phyloP scores from a whole-genome alignment of 2,113 vertebrate species.

The Coturnix japonica region DNA sequence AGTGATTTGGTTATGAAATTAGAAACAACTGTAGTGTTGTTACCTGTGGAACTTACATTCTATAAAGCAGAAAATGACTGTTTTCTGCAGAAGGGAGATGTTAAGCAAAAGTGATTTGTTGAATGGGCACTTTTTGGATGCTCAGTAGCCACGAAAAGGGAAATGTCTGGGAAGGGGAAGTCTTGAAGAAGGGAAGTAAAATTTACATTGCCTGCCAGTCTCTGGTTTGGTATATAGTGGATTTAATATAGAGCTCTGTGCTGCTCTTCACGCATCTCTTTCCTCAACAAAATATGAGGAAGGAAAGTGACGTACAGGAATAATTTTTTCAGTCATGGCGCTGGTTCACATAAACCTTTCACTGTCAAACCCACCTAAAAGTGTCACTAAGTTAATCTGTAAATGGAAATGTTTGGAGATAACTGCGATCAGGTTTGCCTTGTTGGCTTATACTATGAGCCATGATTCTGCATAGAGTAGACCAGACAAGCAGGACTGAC shows the following conservation, averaged over 20 bases:
- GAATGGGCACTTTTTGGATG: not conserved
- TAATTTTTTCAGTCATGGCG: not conserved
- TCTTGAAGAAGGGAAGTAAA: not conserved
- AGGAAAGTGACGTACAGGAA: fast-evolving
- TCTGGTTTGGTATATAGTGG: not conserved
- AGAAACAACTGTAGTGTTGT: not conserved
- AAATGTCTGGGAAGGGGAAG: not conserved
- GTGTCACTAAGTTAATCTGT: not conserved
- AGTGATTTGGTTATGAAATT: not conserved
- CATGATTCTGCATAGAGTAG: not conserved
- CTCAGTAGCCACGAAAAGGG: not conserved
- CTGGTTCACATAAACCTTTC: not conserved
- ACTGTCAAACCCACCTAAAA: not conserved
- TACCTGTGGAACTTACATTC: not conserved
- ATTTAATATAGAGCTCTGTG: not conserved
- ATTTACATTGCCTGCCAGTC: not conserved
- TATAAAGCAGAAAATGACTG: not conserved
- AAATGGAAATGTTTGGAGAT: not conserved
- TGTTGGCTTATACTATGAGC: not conserved
- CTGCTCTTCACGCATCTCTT: not conserved
- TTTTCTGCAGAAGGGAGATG: not conserved
- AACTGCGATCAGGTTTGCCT: not conserved
- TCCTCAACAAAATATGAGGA: not conserved
- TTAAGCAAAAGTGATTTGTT: not conserved
- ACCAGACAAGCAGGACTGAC: not conserved